Conservation (phyloP, 2,797 vertebrate genomes). For the Mormyrus hasselquistii region DNA sequence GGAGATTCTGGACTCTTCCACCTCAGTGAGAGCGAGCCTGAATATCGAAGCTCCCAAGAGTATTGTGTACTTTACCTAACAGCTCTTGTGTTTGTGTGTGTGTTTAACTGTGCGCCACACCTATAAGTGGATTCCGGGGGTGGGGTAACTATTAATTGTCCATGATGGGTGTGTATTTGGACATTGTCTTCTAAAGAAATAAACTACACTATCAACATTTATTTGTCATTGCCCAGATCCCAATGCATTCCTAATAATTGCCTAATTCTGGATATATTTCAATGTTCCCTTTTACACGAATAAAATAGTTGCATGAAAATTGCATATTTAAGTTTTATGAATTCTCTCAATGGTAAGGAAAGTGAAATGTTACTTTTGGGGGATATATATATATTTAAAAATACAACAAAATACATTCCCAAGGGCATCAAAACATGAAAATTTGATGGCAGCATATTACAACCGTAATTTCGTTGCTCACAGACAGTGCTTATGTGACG, state of each 20-base stretch:
- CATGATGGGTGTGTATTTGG: background rate
- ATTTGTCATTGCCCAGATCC: background rate
- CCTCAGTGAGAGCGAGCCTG: background rate
- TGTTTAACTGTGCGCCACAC: background rate
- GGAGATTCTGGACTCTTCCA: background rate
- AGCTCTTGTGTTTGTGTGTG: constrained; percentile 5
- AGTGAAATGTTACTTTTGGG: background rate
- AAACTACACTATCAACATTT: background rate
- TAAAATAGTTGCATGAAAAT: background rate
- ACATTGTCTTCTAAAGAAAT: background rate
- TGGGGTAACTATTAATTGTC: background rate
- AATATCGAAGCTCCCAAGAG: background rate
- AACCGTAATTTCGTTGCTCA: background rate
- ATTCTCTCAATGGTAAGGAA: background rate
- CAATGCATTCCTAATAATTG: background rate
- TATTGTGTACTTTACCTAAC: background rate
- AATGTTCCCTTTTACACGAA: background rate
- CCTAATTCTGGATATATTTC: background rate
- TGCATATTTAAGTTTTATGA: background rate
- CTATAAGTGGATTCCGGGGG: constrained; percentile 22
- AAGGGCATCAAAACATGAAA: background rate
- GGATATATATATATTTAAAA: background rate
- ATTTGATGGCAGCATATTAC: background rate
- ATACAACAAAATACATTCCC: background rate
- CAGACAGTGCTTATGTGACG: background rate